These are phyloP conservation scores for Drosophila dives DNA, from an alignment of 2,888 invertebrate species.

Conservation along the genomic window DNA sequence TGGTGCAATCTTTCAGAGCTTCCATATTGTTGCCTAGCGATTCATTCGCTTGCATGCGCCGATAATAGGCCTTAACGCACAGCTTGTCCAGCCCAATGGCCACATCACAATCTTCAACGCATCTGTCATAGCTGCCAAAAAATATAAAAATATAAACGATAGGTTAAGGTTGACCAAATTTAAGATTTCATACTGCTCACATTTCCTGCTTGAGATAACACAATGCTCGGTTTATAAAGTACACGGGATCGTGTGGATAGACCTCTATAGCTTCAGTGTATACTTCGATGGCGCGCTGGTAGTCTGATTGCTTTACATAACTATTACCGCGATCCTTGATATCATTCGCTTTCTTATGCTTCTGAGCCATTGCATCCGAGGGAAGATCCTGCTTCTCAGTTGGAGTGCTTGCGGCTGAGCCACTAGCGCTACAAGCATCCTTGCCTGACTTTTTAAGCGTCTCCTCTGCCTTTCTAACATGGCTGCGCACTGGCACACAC, in stretches of 20 bases:
- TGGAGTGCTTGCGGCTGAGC: constrained; percentile 57
- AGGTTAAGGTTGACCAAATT: background rate
- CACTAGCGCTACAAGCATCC: constrained; percentile 21
- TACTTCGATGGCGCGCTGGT: constrained; percentile 93
- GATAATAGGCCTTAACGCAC: constrained; percentile 93
- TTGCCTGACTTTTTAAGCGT: constrained; percentile 1
- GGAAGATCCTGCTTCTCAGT: constrained; percentile 75
- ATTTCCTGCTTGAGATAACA: constrained; percentile 93
- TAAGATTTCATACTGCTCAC: constrained; percentile 85
- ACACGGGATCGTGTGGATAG: constrained; percentile 91
- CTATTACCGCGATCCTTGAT: constrained; percentile 89
- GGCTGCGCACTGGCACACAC: constrained; percentile 70
- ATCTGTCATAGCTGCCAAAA: constrained; percentile 69
- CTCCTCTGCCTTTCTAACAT: constrained; percentile 28
- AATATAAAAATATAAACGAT: background rate
- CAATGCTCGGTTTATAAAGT: constrained; percentile 94
- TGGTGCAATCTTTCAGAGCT: constrained; percentile 90
- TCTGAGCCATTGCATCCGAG: constrained; percentile 62
- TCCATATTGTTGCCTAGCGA: constrained; percentile 89
- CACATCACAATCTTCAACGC: constrained; percentile 90
- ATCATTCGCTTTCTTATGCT: constrained; percentile 76
- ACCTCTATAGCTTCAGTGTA: constrained; percentile 95
- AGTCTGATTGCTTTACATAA: constrained; percentile 91
- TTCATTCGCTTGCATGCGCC: constrained; percentile 91
- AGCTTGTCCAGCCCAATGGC: constrained; percentile 91